Conservation (phyloP, 2,888 invertebrate genomes). For the Anarsia innoxiella region DNA sequence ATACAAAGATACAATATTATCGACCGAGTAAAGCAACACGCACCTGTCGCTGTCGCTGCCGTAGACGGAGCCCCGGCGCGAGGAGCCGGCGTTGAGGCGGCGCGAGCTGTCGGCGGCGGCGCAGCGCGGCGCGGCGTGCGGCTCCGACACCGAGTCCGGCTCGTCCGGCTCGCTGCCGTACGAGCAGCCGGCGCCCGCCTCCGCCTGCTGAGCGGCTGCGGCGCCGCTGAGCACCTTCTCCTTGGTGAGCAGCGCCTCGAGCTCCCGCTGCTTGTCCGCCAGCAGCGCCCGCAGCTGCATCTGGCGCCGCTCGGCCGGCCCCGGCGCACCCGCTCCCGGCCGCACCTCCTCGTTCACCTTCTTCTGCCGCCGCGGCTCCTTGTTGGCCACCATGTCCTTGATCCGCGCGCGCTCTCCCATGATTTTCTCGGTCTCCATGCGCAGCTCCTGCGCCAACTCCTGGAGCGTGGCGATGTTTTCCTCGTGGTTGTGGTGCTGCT, state of each 20-base stretch:
- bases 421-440: constrained; percentile 65
- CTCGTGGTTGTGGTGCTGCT: constrained; percentile 42
- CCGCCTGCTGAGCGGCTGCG: constrained; percentile 46
- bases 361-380: constrained; percentile 67
- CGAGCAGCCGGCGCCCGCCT: neutral
- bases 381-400: constrained; percentile 58
- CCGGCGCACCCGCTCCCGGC: constrained; percentile 19
- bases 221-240: no score
- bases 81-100: constrained; percentile 44
- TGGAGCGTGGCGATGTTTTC: constrained; percentile 60
- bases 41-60: constrained; percentile 65
- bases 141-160: constrained; percentile 58
- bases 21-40: no score
- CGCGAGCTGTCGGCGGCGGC: constrained; percentile 42
- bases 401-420: constrained; percentile 63
- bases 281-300: constrained; percentile 72
- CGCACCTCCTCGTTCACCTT: constrained; percentile 60
- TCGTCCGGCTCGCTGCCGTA: constrained; percentile 66
- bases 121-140: no score
- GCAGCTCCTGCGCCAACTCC: constrained; percentile 61
- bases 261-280: constrained; percentile 78
- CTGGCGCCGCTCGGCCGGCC: constrained; percentile 30
- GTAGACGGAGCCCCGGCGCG: constrained; percentile 50
- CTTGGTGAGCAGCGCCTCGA: constrained; percentile 80
- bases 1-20: no score